A percentile compares a stretch with the other conserved stretches of the same genome.
Evolutionary conservation across 2,797 vertebrate genomes (phyloP).

Genomic region (Pitangus sulphuratus): DNA sequence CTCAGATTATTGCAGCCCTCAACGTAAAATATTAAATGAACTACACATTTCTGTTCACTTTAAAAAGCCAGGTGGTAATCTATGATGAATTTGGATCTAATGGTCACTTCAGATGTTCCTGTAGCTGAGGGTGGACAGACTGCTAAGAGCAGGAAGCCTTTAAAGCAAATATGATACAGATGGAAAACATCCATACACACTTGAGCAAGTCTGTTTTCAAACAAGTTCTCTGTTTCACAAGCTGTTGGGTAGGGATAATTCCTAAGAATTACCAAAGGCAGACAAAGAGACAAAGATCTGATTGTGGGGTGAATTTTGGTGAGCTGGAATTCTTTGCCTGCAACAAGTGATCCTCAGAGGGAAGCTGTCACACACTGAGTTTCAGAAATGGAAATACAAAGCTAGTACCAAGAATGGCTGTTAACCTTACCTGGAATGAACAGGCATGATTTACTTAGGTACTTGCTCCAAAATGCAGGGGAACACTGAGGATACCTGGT

Average conservation of each 20-base stretch:
- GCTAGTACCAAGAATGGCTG: not conserved
- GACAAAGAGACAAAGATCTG: not conserved
- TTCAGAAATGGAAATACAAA: not conserved
- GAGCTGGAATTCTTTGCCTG: not conserved
- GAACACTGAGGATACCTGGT: not conserved
- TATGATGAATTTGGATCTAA: not conserved
- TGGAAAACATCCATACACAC: rapidly evolving
- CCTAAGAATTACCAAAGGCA: not conserved
- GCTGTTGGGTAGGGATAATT: not conserved
- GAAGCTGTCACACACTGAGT: not conserved
- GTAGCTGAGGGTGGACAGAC: not conserved
- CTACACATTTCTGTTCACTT: not conserved
- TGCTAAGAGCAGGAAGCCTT: not conserved
- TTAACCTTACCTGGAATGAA: not conserved
- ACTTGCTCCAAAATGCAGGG: rapidly evolving
- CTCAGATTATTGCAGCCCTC: not conserved
- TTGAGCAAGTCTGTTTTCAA: not conserved
- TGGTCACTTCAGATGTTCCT: not conserved
- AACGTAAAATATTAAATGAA: not conserved
- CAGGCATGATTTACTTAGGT: not conserved
- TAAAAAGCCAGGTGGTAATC: not conserved
- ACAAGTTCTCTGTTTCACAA: not conserved
- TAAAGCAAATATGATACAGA: not conserved
- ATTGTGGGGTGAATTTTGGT: not conserved
- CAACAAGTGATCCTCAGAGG: not conserved